Conservation (phyloP, 2,888 invertebrate genomes). For the Drosophila nr. perissopoda region DNA sequence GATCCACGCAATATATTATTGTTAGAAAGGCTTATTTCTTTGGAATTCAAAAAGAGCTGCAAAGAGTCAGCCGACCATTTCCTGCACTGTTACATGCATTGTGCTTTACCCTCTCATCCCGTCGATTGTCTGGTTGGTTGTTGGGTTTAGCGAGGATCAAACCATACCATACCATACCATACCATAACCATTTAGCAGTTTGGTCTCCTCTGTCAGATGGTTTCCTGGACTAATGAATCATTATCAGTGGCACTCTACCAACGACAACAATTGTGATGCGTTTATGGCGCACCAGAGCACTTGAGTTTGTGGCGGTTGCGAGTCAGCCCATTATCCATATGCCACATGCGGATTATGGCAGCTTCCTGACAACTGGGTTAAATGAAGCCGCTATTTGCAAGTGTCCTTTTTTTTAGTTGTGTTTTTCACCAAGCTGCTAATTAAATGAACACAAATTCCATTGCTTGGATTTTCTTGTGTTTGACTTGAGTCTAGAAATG, state of each 20-base stretch:
- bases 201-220: conserved; percentile 35
- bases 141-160: background rate
- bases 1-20: background rate
- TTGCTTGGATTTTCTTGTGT: background rate
- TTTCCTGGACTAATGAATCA: conserved; percentile 67
- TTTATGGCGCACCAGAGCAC: conserved; percentile 57
- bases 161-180: background rate
- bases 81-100: no score
- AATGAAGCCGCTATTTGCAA: conserved; percentile 39
- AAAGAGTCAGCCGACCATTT: background rate
- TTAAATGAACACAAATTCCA: conserved; percentile 20
- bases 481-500: background rate
- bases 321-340: conserved; percentile 29
- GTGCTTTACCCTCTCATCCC: background rate
- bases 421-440: conserved; percentile 1
- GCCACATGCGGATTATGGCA: conserved; percentile 23
- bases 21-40: background rate
- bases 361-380: conserved; percentile 3
- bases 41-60: background rate
- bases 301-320: conserved; percentile 51
- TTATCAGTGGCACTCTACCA: conserved; percentile 46
- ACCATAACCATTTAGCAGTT: conserved; percentile 42
- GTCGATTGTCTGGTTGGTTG: conserved; percentile 24
- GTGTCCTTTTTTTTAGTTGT: conserved; percentile 10
- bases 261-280: conserved; percentile 35